Evolutionary conservation across 1,140 invertebrate genomes (phyloP).

Genomic region (Neuroterus valhalla): DNA sequence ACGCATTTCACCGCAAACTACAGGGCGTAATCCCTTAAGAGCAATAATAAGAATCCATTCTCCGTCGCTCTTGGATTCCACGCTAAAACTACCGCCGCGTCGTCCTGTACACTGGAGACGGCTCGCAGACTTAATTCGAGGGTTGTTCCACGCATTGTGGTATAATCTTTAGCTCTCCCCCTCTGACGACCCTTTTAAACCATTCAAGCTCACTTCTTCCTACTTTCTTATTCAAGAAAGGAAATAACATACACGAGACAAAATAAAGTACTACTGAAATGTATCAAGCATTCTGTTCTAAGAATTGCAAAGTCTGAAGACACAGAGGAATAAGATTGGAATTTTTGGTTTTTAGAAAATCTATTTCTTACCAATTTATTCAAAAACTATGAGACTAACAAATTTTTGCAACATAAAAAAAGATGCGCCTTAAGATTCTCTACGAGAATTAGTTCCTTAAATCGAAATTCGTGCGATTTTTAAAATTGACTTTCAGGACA

Average conservation of each 20-base stretch:
- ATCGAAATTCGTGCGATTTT: too few species aligned
- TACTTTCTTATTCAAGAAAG: slow-evolving; percentile 22
- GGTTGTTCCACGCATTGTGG: slow-evolving; percentile 58
- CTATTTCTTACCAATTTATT: too few species aligned
- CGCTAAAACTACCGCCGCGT: slow-evolving; percentile 64
- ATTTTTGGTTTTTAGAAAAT: too few species aligned
- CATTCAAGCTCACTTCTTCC: slow-evolving; percentile 51
- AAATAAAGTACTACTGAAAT: background rate
- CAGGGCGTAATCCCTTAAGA: slow-evolving; percentile 73
- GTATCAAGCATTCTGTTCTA: background rate
- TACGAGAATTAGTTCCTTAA: too few species aligned
- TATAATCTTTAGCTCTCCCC: slow-evolving; percentile 61
- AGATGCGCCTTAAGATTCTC: too few species aligned
- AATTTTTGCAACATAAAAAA: too few species aligned
- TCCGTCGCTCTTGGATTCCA: slow-evolving; percentile 59
- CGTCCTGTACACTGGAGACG: slow-evolving; percentile 47
- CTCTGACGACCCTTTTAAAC: slow-evolving; percentile 55
- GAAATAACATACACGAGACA: slow-evolving; percentile 15
- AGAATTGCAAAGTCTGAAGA: too few species aligned
- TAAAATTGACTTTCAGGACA: too few species aligned
- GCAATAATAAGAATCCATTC: slow-evolving; percentile 75
- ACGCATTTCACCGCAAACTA: slow-evolving; percentile 64
- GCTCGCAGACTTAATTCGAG: slow-evolving; percentile 60
- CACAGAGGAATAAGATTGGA: too few species aligned
- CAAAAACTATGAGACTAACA: too few species aligned